These are phyloP conservation scores for Lochmaea capreae DNA, from an alignment of 2,888 invertebrate genomes.

Conservation along the genomic window DNA sequence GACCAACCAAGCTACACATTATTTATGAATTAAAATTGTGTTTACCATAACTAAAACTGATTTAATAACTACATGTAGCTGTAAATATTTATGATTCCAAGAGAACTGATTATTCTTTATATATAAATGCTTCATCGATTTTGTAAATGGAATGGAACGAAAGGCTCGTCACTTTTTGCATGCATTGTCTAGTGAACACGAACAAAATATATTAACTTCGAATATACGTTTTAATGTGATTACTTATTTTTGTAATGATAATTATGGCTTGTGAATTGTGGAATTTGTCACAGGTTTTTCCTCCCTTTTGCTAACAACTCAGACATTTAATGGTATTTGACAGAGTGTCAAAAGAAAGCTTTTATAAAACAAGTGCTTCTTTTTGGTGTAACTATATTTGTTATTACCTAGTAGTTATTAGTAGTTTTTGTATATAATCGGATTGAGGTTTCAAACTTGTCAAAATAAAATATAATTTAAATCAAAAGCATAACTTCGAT, in stretches of 20 bases:
- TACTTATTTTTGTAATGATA: not conserved
- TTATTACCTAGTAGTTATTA: too few relatives aligned
- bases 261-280: not conserved
- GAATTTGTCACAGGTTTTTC: not conserved
- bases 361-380: not conserved
- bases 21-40: not conserved
- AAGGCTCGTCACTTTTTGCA: conserved; percentile 12
- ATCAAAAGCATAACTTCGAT: too few relatives aligned
- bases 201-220: not conserved
- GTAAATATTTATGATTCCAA: conserved; percentile 1
- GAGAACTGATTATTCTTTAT: not conserved
- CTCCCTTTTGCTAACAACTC: not conserved
- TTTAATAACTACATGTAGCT: not conserved
- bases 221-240: not conserved
- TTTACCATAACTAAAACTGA: conserved; percentile 4
- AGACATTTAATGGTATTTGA: not conserved
- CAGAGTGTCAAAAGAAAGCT: not conserved
- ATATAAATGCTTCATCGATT: conserved; percentile 7
- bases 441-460: too few relatives aligned
- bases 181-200: conserved; percentile 5
- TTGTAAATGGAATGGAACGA: conserved; percentile 16
- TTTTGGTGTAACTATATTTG: not conserved
- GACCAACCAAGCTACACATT: not conserved
- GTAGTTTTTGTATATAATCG: too few relatives aligned
- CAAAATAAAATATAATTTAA: too few relatives aligned